These are phyloP conservation scores for Thermophis baileyi DNA, from an alignment of 2,113 vertebrate genomes.

Conservation along the genomic window DNA sequence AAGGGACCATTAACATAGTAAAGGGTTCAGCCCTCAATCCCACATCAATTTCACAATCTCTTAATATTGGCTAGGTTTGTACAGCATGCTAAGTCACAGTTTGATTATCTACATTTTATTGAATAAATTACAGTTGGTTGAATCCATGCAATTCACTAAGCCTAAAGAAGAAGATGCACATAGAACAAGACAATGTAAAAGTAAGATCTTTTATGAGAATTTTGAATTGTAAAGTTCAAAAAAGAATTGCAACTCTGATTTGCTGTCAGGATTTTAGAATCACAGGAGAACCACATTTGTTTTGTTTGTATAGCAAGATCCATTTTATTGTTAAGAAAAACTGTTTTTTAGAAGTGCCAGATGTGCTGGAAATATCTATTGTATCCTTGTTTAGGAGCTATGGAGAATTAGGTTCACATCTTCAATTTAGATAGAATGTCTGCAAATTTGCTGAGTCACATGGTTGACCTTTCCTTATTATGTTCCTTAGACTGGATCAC, in stretches of 20 bases:
- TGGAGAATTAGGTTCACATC: background rate
- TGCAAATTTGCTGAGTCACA: background rate
- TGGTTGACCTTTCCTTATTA: background rate
- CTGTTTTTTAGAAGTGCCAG: background rate
- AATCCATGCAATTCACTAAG: background rate
- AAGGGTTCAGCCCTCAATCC: background rate
- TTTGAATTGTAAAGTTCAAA: background rate
- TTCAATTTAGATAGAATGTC: background rate
- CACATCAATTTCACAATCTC: background rate
- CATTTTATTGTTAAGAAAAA: background rate
- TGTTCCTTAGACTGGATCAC: too few relatives aligned
- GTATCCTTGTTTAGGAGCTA: background rate
- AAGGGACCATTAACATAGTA: background rate
- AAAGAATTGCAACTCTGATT: background rate
- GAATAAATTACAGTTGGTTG: background rate
- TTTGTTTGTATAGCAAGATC: background rate
- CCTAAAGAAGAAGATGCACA: background rate
- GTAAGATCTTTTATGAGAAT: background rate
- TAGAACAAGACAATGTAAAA: background rate
- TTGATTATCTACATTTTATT: background rate
- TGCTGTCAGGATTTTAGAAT: background rate
- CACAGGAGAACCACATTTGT: background rate
- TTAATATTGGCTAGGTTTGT: background rate
- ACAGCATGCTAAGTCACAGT: background rate
- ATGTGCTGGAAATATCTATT: background rate